Base-by-base conservation (phyloP, 2,888 invertebrate species). In the Nineta flava region DNA sequence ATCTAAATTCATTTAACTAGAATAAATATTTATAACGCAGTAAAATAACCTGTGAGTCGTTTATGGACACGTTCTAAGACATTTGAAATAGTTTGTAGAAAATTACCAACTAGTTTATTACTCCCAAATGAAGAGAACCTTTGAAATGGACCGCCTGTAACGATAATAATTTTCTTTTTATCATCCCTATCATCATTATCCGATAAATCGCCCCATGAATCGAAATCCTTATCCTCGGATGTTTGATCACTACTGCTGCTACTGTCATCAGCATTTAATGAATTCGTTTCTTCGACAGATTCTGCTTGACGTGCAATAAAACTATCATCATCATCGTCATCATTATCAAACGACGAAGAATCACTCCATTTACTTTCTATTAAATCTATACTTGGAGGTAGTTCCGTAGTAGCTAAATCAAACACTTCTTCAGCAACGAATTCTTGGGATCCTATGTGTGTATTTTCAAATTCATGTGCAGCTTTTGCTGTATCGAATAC, bases 21-120 rank as follows among this genome's bases (percentile, higher is more conserved):
- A 38, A 21, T 40, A 47, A 17, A 16, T 16, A n/a, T 15, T 46
- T 46, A 35, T 15, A 46, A 9, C 9, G 41, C 35, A 17, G 21
- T 34, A 13, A 49, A 49, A 44, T 44, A 45, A n/a, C 49, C 44
- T 6, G 41, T 19, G 6, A 49, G 17, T n/a, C 44, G n/a, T 31
- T 35, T n/a, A 35, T 49, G 44, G 6, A 49, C 34, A 16, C 35
- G 32, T 34, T 35, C 45, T 15, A 49, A 21, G 13, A 49, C 26
- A 9, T 21, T 41, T n/a, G 44, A 49, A n/a, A 49, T 19, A 35
- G 49, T 49, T 3, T 45, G 13, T 19, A 49, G 21, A 17, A 49
- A 49, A 6, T 26, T 35, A 10, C 41, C 44, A 19, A 49, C 19
- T n/a, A 49, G 17, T 35, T 38, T 19, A 9, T 21, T 44, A 9